Percentiles rank a stretch among this genome's conserved stretches.
Evolutionary conservation across 2,888 invertebrate species (phyloP).

Genomic region (Sepioteuthis lessoniana): DNA sequence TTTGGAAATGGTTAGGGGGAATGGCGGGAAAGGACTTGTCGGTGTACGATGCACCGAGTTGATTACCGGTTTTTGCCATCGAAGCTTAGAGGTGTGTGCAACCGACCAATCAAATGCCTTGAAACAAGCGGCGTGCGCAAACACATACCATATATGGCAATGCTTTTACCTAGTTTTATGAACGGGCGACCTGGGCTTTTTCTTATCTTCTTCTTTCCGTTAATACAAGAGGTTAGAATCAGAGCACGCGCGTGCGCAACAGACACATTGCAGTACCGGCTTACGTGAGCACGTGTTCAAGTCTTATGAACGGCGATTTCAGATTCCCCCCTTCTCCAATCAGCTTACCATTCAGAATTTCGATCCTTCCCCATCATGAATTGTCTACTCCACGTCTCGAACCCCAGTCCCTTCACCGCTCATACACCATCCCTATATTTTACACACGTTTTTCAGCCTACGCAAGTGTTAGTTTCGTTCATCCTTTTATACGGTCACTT

Average conservation of each 20-base stretch:
- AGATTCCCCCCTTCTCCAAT: neutral
- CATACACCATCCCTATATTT: neutral
- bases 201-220: neutral
- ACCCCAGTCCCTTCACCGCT: neutral
- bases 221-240: neutral
- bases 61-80: neutral
- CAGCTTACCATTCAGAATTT: neutral
- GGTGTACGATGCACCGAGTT: neutral
- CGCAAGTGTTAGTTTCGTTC: neutral
- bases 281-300: neutral
- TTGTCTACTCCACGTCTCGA: neutral
- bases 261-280: neutral
- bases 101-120: neutral
- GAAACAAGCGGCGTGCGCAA: slow-evolving; percentile 1
- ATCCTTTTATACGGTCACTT: neutral
- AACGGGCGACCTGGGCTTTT: neutral
- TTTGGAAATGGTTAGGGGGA: neutral
- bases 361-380: neutral
- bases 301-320: neutral
- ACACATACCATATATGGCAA: slow-evolving; percentile 8
- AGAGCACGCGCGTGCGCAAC: slow-evolving; percentile 11
- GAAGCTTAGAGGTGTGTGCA: neutral
- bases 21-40: neutral
- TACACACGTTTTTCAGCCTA: neutral
- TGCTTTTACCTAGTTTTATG: slow-evolving; percentile 23